Evolutionary conservation across 2,888 invertebrate species (phyloP), one percentile per base, ranked within the genome.

Genomic region (Orgyia antiqua): DNA sequence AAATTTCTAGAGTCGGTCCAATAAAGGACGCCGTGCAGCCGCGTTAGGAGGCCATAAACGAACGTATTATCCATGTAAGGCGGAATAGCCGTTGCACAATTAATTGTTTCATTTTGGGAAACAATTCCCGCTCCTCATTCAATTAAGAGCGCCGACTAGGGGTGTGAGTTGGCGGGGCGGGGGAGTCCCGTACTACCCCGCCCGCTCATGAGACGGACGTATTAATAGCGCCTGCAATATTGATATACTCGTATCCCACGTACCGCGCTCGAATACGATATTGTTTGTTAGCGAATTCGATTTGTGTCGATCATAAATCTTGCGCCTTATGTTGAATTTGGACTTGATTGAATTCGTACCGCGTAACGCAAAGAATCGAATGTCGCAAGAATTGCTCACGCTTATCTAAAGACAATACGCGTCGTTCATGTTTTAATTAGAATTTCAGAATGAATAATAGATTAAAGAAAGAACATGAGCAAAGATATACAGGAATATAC

Each of bases 41-140:
- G 79, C 84, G 86, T 82, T 84, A 84, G 86, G 80, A 80, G 80
- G 72, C 83, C 74, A 84, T 84, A 84, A 84, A 86, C 84, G 86
- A 79, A 82, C 84, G 83, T 83, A 84, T 86, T 86, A 86, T 84
- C 86, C 86, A 86, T 86, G 84, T 86, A 86, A 86, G 86, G 83
- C 86, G 82, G 74, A 82, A 86, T 86, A 83, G 84, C 86, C 86
- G 84, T 86, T 86, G 84, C 86, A 86, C 86, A 86, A 86, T 86
- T 86, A 86, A 86, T 86, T 86, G 86, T 86, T 86, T 86, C 84
- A 86, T 86, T 86, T 86, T 84, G 84, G 86, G 86, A 86, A 84
- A 86, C 86, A 86, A 84, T 86, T 86, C 83, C 84, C 84, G 83
- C 84, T 86, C 84, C 86, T 86, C 86, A 86, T 86, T 86, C 86